phyloP scores from a whole-genome alignment of 2,888 invertebrate genomes.

The Tipula vernalis region DNA sequence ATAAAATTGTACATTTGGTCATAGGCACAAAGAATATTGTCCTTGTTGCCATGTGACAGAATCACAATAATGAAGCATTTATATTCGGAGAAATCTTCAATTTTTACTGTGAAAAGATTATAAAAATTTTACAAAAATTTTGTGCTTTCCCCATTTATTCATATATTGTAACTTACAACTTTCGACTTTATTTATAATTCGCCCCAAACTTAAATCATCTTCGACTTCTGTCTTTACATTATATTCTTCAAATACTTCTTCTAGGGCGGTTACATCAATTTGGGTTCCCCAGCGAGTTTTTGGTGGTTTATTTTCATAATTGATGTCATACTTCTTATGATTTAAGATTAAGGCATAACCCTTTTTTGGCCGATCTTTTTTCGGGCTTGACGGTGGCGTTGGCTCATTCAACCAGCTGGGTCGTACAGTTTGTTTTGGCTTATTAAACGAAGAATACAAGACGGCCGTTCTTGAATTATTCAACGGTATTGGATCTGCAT shows the following conservation, averaged over 20 bases:
- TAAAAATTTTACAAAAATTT: neutral
- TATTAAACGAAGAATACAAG: no score
- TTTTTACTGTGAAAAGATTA: slow-evolving; percentile 25
- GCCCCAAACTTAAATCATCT: slow-evolving; percentile 24
- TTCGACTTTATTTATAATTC: slow-evolving; percentile 22
- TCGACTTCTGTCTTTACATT: slow-evolving; percentile 26
- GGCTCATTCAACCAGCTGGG: no score
- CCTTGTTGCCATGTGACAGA: slow-evolving; percentile 29
- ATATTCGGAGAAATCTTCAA: slow-evolving; percentile 23
- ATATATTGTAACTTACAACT: slow-evolving; percentile 30
- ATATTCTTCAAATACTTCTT: slow-evolving; percentile 23
- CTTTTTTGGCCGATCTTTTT: neutral
- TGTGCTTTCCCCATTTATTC: no score
- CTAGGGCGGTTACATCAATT: slow-evolving; percentile 24
- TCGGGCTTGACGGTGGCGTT: no score
- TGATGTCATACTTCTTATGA: neutral
- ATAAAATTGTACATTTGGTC: slow-evolving; percentile 28
- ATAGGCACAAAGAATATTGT: slow-evolving; percentile 27
- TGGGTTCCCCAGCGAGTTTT: slow-evolving; percentile 21
- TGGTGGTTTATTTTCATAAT: neutral
- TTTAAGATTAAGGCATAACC: neutral
- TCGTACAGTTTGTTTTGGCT: no score
- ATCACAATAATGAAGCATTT: slow-evolving; percentile 30
- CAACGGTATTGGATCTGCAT: no score
- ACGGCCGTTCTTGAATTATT: no score